Base-by-base conservation (phyloP, 2,113 vertebrate species). In the Steatornis caripensis region DNA sequence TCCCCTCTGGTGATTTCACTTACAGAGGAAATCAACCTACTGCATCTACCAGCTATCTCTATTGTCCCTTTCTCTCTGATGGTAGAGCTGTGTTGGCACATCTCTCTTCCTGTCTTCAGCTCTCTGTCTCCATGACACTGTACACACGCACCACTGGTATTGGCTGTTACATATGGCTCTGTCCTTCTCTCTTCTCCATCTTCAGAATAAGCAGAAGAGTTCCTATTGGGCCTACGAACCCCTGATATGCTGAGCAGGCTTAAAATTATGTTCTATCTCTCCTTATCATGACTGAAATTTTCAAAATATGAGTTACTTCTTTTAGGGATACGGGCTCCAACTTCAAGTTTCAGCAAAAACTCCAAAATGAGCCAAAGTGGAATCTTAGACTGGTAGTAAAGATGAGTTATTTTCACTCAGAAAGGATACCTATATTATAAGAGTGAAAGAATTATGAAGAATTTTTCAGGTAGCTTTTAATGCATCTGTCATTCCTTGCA, bases 51-150 rank as follows among this genome's bases (percentile, higher is more conserved):
- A 51, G 36, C 4, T n/a, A 41, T 37, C 10, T 39, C 2, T 8
- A 11, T 24, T 6, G 4, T 20, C 89, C 19, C 61, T 77, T 79
- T 26, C 26, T 57, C 11, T 87, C 53, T 51, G 13, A 16, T 9
- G 37, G 21, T 16, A 32, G 23, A 72, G 34, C 29, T 11, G 1
- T 17, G 12, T 32, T 53, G 18, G 8, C 45, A 8, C 29, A 24
- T 48, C 16, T 58, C 21, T 93, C 22, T 51, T 10, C 6, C 29
- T 37, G 3, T 30, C 13, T 32, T 68, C 45, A 21, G 23, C 3
- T 10, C 11, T 46, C 43, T 37, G 15, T 66, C 46, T 71, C 26
- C 0, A 0, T 65, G 66, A 12, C 23, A 23, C 3, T 49, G 22
- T 15, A 22, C 10, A 15, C 4, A 5, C 11, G 24, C 14, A 9